Conservation (phyloP, 2,113 vertebrate species). For the Ceyx melanurus region DNA sequence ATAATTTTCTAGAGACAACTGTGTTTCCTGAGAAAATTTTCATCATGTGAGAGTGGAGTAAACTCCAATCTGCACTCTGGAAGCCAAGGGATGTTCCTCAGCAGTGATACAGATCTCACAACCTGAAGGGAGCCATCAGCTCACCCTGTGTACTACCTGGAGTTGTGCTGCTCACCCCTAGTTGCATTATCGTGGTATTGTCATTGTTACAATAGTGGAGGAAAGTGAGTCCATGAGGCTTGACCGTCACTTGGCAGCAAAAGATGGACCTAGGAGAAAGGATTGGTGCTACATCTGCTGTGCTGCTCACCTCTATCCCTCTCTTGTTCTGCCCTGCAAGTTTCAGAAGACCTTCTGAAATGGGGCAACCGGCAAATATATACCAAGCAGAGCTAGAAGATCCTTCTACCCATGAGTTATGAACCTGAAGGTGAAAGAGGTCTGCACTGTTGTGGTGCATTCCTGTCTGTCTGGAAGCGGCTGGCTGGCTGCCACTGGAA, state of each 20-base stretch:
- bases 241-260: background rate
- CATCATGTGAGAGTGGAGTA: background rate
- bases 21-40: background rate
- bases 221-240: background rate
- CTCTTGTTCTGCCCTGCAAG: background rate
- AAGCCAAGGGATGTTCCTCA: background rate
- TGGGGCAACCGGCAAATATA: background rate
- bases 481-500: constrained; percentile 7
- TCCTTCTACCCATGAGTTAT: background rate
- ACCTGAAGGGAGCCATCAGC: rapidly evolving
- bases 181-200: too few relatives aligned
- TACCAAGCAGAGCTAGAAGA: background rate
- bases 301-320: background rate
- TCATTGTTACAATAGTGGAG: too few relatives aligned
- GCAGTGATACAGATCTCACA: background rate
- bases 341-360: background rate
- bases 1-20: background rate
- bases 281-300: background rate
- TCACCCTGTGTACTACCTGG: rapidly evolving
- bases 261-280: background rate
- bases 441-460: background rate
- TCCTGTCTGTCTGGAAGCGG: background rate
- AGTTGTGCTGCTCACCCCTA: background rate
- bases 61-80: background rate
- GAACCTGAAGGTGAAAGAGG: background rate